Evolutionary conservation across 1,140 invertebrate genomes (phyloP).

Genomic region (Drosophila bocki): DNA sequence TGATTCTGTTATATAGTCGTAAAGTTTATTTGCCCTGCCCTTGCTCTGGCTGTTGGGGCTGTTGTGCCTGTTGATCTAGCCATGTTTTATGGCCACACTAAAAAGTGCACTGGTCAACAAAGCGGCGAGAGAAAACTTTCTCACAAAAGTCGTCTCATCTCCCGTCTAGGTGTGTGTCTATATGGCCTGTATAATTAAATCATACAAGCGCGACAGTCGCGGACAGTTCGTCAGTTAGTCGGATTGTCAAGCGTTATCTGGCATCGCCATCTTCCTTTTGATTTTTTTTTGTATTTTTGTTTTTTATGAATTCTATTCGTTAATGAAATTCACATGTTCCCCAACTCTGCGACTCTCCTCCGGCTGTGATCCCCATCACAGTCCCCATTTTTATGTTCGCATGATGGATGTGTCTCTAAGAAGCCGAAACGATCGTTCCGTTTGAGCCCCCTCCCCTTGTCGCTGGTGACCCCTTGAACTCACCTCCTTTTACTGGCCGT

Average conservation of each 20-base stretch:
- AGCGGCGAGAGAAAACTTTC: constrained; percentile 68
- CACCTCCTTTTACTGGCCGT: constrained; percentile 31
- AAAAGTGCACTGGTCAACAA: constrained; percentile 78
- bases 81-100: constrained; percentile 72
- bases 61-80: constrained; percentile 49
- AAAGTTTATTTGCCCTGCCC: constrained; percentile 80
- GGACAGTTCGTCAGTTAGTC: constrained; percentile 43
- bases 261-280: constrained; percentile 59
- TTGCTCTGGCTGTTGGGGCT: constrained; percentile 35
- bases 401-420: constrained; percentile 69
- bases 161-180: constrained; percentile 27
- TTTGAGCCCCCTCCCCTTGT: neutral
- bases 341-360: constrained; percentile 41
- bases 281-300: constrained; percentile 29
- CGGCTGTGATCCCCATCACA: constrained; percentile 42
- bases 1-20: constrained; percentile 81
- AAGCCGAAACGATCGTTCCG: constrained; percentile 25
- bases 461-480: constrained; percentile 33
- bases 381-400: constrained; percentile 40
- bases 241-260: constrained; percentile 57
- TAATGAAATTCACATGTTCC: constrained; percentile 77
- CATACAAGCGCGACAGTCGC: constrained; percentile 47
- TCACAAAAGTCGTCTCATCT: constrained; percentile 45
- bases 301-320: constrained; percentile 60
- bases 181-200: constrained; percentile 53